Base-by-base conservation (phyloP, 1,140 invertebrate genomes). In the Palaemon carinicauda region DNA sequence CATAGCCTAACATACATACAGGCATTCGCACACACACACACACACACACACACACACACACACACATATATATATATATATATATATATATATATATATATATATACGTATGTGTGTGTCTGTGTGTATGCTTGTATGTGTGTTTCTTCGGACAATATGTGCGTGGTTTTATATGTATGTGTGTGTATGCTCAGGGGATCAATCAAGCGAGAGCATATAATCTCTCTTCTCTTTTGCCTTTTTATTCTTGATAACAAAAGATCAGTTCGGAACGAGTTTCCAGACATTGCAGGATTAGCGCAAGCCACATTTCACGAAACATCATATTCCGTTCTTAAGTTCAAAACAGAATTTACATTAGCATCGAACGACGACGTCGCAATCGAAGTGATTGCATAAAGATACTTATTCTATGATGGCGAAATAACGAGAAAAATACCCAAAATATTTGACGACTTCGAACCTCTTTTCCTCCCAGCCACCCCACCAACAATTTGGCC, bases 171-270 rank as follows among this genome's bases (percentile, higher is more conserved):
- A 27, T 31, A 29, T 75, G 73, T 74, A 29, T 83, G 53, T 75
- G 73, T 83, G 73, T 60, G 73, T 83, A 73, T 83, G 69, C 75
- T 71, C 33, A 29, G 81, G 17, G n/a, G 81, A 21, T 51, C 75
- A 77, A 83, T 77, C 73, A 75, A 27, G 29, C 73, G 52, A 83
- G 81, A 74, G 52, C 24, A 77, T 52, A 54, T 83, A 75, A 83
- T 75, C 41, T 41, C 41, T 69, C 71, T 71, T 77, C 41, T 56
- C 53, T 71, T 77, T 77, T 83, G 52, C 81, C 71, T 83, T 83
- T 83, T 83, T 83, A 83, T 71, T 56, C 53, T 41, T 7, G 74
- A 24, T 9, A 33, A 83, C 81, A 83, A 83, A 75, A 52, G 81
- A 14, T 75, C 52, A 77, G 75, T 52, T 50, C 19, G 51, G 5